Conservation (phyloP, 2,888 invertebrate species). For the Apotomis turbidana region DNA sequence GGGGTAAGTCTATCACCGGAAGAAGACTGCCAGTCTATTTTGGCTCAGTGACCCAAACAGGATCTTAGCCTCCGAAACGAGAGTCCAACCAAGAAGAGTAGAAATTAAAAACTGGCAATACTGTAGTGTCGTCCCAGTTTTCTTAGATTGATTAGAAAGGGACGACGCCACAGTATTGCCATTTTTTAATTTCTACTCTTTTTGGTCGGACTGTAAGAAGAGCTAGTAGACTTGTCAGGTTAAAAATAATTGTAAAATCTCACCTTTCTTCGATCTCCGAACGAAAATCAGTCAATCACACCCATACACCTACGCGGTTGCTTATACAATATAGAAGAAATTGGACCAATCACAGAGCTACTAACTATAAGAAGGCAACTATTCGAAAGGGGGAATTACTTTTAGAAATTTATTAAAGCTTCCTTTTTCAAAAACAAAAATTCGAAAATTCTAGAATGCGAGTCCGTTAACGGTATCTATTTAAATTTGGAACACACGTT, state of each 20-base stretch:
- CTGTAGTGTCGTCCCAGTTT: no score
- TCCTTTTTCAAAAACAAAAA: constrained; percentile 45
- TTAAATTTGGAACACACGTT: constrained; percentile 62
- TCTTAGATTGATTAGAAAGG: no score
- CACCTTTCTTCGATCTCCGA: constrained; percentile 56
- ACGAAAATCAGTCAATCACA: constrained; percentile 52
- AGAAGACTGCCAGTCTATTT: no score
- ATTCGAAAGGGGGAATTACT: constrained; percentile 53
- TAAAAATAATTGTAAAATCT: constrained; percentile 44
- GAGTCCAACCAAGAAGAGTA: no score
- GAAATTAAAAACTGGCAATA: no score
- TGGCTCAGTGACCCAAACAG: no score
- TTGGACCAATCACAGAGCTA: constrained; percentile 75
- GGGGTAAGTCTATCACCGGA: no score
- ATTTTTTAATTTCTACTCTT: no score
- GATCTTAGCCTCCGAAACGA: no score
- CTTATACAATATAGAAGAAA: constrained; percentile 50
- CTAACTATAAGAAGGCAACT: constrained; percentile 74
- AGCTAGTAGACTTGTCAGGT: neutral
- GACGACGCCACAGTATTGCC: no score
- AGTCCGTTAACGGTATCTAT: constrained; percentile 43
- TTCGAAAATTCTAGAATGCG: constrained; percentile 37
- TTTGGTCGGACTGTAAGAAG: no score
- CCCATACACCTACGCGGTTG: constrained; percentile 51
- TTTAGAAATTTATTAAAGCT: constrained; percentile 58